Evolutionary conservation across 2,113 vertebrate genomes (phyloP), one percentile per base, ranked within the genome.

Genomic region (Diphyllodes magnificus): DNA sequence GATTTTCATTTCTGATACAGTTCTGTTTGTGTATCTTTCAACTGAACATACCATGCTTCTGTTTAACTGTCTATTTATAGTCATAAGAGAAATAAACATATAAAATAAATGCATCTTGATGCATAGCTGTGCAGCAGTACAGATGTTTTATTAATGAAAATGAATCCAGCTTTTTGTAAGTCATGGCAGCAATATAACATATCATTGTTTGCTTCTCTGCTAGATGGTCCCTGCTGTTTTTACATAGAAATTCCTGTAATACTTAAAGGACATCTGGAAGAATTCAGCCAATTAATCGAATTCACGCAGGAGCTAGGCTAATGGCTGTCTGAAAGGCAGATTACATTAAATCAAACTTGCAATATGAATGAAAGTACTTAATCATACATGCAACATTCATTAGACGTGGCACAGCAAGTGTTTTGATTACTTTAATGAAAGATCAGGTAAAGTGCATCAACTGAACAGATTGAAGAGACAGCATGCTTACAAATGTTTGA

Each of bases 81-180:
- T 97, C 95, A 84, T 96, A 96, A 95, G 88, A 97, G 91, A 97
- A 97, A 98, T 98, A 98, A 98, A 98, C 97, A 97, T 97, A 97
- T 98, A 97, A 98, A 98, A 98, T 98, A 98, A 98, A 98, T 97
- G 97, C 96, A 98, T 98, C 96, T 96, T 96, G 96, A 98, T 98
- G 98, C 97, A 98, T 97, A 97, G 97, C 97, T 98, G 98, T 96
- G 97, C 96, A 98, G 86, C 92, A 97, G 97, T 98, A 98, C 98
- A 98, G 98, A 98, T 98, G 98, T 98, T 98, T 98, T 98, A 98
- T 98, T 98, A 98, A 98, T 98, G 98, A 98, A 98, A 98, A 98
- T 98, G 98, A 98, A 98, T 97, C 95, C 96, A 97, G 97, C 96
- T 98, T 98, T 98, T 98, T 98, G 97, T 98, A 98, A 98, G 98